Evolutionary conservation across 1,140 invertebrate genomes (phyloP), one percentile per base, ranked within the genome.

Genomic region (Dendroctonus ponderosae): DNA sequence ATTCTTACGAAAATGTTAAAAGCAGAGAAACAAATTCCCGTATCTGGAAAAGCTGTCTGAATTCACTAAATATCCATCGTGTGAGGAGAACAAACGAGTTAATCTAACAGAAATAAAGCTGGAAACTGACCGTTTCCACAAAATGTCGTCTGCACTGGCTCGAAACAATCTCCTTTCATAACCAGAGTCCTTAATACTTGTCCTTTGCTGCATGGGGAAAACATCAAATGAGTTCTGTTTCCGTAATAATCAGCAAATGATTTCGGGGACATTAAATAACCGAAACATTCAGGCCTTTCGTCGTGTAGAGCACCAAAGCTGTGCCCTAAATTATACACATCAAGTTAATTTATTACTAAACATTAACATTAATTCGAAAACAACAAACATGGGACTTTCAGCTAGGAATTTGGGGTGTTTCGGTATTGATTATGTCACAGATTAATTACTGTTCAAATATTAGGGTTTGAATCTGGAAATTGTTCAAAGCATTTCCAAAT

Each of bases 101-200:
- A 26, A 26, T 26, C 26, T 26, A 26, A 26, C 26, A 26, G 26
- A 3, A 26, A 26, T 26, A 26, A 26, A 26, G 26, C 26, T 26
- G 11, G 15, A 5, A 40, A 37, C 54, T 51, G 68, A 72, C 74
- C 68, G 44, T 74, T 75, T 54, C 72, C 74, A 64, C 72, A 75
- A 66, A 66, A 74, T 6, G 65, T 38, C 7, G 50, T 41, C 7
- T 38, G 40, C 58, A 52, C 51, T 11, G 66, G 52, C 40, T 69
- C 44, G 37, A 75, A 68, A 50, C 74, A 74, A 38, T 63, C 38
- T 7, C 69, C 67, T 71, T 70, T 72, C 8, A 63, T 57, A 12
- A 51, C 51, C 40, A 75, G 52, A n/a, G 72, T 68, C 48, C 58
- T 50, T 5, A 68, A 15, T 7, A 74, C 71, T 12, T 65, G 14